A percentile compares a stretch with the other conserved stretches of the same genome.
Conservation (phyloP, 2,797 vertebrate species). For the Apodemus agrarius region DNA sequence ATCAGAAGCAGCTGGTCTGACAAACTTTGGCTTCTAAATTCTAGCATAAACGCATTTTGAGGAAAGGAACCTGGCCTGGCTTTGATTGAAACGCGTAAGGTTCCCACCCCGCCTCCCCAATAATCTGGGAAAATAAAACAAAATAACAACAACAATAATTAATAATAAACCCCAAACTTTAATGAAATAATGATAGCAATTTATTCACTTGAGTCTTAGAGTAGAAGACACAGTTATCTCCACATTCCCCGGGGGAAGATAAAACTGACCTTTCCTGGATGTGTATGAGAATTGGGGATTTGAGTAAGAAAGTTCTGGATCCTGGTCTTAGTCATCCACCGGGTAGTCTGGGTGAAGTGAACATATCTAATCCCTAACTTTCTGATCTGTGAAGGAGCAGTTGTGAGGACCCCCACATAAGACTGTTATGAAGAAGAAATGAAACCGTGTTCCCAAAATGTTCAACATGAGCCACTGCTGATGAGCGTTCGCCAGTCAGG, state of each 20-base stretch:
- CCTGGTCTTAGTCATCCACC: neutral
- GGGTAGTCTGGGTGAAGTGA: neutral
- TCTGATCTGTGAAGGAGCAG: conserved; percentile 7
- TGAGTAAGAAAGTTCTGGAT: neutral
- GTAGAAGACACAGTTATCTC: neutral
- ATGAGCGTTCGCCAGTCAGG: neutral
- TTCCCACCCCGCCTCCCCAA: neutral
- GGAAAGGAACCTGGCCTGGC: neutral
- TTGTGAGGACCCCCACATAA: neutral
- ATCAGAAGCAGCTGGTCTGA: conserved; percentile 32
- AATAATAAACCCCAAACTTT: neutral
- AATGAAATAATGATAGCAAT: conserved; percentile 35
- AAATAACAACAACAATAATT: neutral
- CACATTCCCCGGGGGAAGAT: neutral
- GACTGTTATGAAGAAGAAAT: neutral
- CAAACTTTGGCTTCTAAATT: conserved; percentile 58
- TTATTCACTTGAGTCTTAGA: conserved; percentile 42
- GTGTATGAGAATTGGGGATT: neutral
- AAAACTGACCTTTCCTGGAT: neutral
- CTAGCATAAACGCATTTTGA: neutral
- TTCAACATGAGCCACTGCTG: neutral
- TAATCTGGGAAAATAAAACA: neutral
- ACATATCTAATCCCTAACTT: neutral
- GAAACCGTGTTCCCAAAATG: neutral
- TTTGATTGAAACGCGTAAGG: conserved; percentile 17